Evolutionary conservation across 1,140 invertebrate species (phyloP).

Genomic region (Triops longicaudatus): DNA sequence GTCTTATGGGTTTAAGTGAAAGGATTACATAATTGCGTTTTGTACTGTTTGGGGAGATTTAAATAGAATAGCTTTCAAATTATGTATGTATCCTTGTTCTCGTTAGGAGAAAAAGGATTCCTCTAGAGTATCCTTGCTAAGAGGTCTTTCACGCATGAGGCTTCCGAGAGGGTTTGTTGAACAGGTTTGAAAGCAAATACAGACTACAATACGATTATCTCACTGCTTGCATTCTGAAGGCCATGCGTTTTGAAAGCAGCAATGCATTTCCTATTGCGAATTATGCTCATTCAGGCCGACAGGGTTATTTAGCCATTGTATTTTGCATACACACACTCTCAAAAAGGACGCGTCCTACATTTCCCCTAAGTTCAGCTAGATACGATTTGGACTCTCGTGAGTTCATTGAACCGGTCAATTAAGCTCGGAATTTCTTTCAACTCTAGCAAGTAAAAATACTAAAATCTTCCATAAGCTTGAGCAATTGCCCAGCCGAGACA

Average conservation of each 20-base stretch:
- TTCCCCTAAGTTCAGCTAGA: background rate
- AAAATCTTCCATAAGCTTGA: background rate
- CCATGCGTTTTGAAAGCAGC: background rate
- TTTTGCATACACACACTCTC: background rate
- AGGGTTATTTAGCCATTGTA: background rate
- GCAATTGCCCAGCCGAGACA: background rate
- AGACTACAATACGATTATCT: background rate
- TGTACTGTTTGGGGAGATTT: background rate
- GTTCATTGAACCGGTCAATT: slow-evolving; percentile 12
- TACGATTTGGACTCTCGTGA: background rate
- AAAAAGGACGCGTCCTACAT: slow-evolving; percentile 4
- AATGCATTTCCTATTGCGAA: background rate
- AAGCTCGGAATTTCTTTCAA: background rate
- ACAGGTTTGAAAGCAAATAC: background rate
- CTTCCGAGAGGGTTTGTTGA: background rate
- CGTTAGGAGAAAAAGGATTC: background rate
- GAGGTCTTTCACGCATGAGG: slow-evolving; percentile 1
- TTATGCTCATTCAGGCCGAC: background rate
- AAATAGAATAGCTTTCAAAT: background rate
- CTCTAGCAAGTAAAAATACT: background rate
- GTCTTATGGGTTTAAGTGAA: background rate
- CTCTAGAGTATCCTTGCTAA: background rate
- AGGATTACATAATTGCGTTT: background rate
- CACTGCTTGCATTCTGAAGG: background rate
- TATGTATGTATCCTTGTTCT: background rate